phyloP scores from a whole-genome alignment of 2,888 invertebrate species.

The Xylophagus ater region DNA sequence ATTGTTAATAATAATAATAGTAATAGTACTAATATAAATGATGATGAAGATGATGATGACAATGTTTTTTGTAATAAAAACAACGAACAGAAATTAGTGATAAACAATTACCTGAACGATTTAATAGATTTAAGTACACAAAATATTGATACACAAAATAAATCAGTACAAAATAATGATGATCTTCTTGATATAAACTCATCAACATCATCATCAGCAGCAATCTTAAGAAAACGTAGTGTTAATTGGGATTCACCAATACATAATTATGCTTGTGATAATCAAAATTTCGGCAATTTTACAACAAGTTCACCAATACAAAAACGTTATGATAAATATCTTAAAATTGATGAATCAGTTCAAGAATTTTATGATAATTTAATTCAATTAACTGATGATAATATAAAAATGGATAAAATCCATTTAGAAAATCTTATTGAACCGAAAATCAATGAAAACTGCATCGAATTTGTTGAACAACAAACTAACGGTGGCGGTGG shows the following conservation, averaged over 20 bases:
- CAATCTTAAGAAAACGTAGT: slow-evolving; percentile 32
- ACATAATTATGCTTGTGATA: slow-evolving; percentile 29
- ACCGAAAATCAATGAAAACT: too few relatives aligned
- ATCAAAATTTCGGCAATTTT: not conserved
- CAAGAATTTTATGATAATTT: slow-evolving; percentile 24
- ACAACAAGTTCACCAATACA: not conserved
- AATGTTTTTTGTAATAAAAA: too few relatives aligned
- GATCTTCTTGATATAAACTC: too few relatives aligned
- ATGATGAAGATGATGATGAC: too few relatives aligned
- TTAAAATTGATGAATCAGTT: slow-evolving; percentile 19
- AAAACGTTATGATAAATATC: slow-evolving; percentile 8
- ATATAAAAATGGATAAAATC: slow-evolving; percentile 6
- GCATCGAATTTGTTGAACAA: too few relatives aligned
- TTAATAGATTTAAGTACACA: slow-evolving; percentile 1
- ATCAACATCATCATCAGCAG: slow-evolving; percentile 8
- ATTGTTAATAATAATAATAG: too few relatives aligned
- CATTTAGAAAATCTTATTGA: not conserved
- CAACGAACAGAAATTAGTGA: too few relatives aligned
- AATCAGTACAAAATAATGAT: slow-evolving; percentile 6
- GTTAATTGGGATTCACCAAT: slow-evolving; percentile 39
- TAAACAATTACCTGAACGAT: not conserved
- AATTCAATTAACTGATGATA: slow-evolving; percentile 17
- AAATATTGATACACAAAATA: not conserved
- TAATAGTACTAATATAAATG: too few relatives aligned
- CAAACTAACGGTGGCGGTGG: not conserved